Evolutionary conservation across 2,113 vertebrate species (phyloP), one percentile per base, ranked within the genome.

Genomic region (Antigone vipio): DNA sequence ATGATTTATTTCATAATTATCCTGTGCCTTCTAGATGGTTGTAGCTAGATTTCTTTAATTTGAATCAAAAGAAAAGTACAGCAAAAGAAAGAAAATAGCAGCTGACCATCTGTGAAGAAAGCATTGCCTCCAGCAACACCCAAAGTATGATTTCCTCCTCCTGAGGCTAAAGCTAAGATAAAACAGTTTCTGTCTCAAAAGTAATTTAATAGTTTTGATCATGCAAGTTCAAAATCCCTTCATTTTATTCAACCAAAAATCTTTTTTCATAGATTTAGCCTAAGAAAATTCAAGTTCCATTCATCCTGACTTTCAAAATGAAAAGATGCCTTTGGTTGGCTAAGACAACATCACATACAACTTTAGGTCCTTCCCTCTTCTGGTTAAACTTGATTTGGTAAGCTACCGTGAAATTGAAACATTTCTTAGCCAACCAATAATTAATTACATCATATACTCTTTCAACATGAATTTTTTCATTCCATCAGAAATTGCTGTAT

Each of bases 81-180:
- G 27, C 10, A 55, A 59, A 89, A 87, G 5, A 84, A 74, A 91
- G 27, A 40, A 76, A 71, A 42, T 13, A 85, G 20, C 29, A 82
- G 29, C 13, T 90, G 85, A 45, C 24, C 56, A 72, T 59, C 29
- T 78, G 16, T 32, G 47, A 92, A 82, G 42, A 89, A 94, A 77
- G 6, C 13, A 58, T 50, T 71, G 56, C 29, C n/a, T 90, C 17
- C 26, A 63, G 62, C n/a, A 82, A 63, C 6, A 82, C 6, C 15
- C 8, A 24, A 34, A 47, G 11, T 74, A 38, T 3, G 24, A 27
- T 63, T 81, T 88, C 49, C 35, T 85, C 10, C 5, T 58, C 5
- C 38, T 53, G 21, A 89, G 23, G 30, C 35, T 44, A 62, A 94
- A 89, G 13, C 13, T 66, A 85, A 87, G 34, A 44, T 56, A 77